Conservation (phyloP, 2,113 vertebrate genomes). For the Zapus hudsonius region DNA sequence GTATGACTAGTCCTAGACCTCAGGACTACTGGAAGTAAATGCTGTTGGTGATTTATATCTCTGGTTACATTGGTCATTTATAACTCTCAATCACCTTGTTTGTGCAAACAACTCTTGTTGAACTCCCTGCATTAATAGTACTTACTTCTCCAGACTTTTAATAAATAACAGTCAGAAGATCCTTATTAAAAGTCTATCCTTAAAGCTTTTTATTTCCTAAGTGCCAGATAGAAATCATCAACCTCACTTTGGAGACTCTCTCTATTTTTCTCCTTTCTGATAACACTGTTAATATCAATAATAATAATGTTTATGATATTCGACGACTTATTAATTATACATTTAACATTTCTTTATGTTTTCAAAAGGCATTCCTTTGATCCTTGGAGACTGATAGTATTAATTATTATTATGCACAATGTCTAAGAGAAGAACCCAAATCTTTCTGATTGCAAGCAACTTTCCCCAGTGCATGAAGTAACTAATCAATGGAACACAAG, state of each 20-base stretch:
- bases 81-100: not conserved
- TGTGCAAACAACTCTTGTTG: not conserved
- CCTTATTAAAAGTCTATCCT: not conserved
- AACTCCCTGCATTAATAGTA: not conserved
- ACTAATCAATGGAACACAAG: slow-evolving; percentile 37
- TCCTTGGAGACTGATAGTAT: not conserved
- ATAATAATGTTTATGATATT: not conserved
- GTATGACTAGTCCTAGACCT: not conserved
- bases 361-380: not conserved
- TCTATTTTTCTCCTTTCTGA: not conserved
- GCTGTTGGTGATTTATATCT: slow-evolving; percentile 1
- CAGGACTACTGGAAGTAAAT: not conserved
- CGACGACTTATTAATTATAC: slow-evolving; percentile 10
- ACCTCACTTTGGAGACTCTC: not conserved
- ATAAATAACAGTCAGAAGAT: not conserved
- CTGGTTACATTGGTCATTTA: not conserved
- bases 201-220: not conserved
- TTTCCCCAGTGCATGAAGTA: slow-evolving; percentile 22
- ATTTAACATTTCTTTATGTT: not conserved
- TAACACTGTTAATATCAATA: not conserved
- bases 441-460: not conserved
- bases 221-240: slow-evolving; percentile 26
- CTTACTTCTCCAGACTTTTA: not conserved
- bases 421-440: not conserved
- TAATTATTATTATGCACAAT: slow-evolving; percentile 14